These are phyloP conservation scores for Metallyticus violacea DNA, from an alignment of 2,888 invertebrate genomes.

Conservation along the genomic window DNA sequence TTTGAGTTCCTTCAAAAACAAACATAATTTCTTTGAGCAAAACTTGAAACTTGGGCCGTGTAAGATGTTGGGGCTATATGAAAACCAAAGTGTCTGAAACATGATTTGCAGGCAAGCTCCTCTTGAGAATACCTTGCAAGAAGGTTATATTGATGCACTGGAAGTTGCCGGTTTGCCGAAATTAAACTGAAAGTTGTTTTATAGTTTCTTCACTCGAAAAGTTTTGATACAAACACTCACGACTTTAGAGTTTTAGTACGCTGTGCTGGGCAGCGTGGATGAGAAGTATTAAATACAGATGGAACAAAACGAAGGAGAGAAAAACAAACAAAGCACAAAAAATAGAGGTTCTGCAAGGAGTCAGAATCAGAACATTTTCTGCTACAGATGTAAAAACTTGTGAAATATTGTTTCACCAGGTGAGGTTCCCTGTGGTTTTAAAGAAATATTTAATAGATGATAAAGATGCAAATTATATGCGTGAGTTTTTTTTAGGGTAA, in stretches of 20 bases:
- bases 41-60: neutral
- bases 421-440: neutral
- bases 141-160: too few species aligned
- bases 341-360: too few species aligned
- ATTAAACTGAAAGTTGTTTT: neutral
- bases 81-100: neutral
- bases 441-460: too few species aligned
- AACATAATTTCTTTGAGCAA: neutral
- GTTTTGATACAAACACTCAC: neutral
- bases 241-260: neutral
- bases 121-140: neutral
- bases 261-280: neutral
- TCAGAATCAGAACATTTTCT: too few species aligned
- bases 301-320: neutral
- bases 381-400: neutral
- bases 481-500: too few species aligned
- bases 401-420: neutral
- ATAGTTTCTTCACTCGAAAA: neutral
- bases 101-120: neutral
- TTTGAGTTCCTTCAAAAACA: neutral
- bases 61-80: neutral
- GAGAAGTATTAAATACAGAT: neutral
- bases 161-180: neutral
- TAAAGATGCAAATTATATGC: too few species aligned
- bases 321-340: neutral